A percentile compares a stretch with the other conserved stretches of the same genome.
Evolutionary conservation across 2,888 invertebrate species (phyloP).

Genomic region (Peribatodes rhomboidaria): DNA sequence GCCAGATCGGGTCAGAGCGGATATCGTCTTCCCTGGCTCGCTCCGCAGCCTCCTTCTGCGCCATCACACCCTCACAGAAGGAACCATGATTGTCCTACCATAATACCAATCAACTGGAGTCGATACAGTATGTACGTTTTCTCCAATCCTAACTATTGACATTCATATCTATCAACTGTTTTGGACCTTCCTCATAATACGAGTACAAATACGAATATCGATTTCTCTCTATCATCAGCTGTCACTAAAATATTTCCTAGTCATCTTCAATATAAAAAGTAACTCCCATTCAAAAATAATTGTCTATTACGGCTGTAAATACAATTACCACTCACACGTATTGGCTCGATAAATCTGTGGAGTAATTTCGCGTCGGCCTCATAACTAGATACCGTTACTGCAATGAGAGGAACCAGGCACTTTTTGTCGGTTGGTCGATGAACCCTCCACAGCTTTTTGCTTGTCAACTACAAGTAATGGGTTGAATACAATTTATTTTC

Average conservation of each 20-base stretch:
- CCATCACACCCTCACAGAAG: no score
- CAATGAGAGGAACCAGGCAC: slow-evolving; percentile 61
- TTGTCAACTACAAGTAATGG: slow-evolving; percentile 9
- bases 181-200: no score
- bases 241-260: no score
- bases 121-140: no score
- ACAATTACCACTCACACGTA: slow-evolving; percentile 51
- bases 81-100: no score
- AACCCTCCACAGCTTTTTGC: slow-evolving; percentile 51
- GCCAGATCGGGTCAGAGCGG: no score
- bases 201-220: no score
- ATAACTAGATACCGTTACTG: slow-evolving; percentile 65
- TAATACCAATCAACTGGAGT: no score
- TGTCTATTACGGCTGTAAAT: slow-evolving; percentile 48
- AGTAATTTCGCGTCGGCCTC: slow-evolving; percentile 62
- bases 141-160: no score
- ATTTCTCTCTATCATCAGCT: background rate
- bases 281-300: slow-evolving; percentile 40
- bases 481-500: slow-evolving; percentile 11
- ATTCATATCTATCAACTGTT: no score
- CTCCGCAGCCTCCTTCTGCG: no score
- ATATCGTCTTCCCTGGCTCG: no score
- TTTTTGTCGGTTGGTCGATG: slow-evolving; percentile 68
- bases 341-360: slow-evolving; percentile 57
- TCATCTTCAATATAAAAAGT: background rate